Percentiles rank a stretch among this genome's conserved stretches.
phyloP scores from a whole-genome alignment of 1,140 invertebrate genomes.

The Drosophila sucinea region DNA sequence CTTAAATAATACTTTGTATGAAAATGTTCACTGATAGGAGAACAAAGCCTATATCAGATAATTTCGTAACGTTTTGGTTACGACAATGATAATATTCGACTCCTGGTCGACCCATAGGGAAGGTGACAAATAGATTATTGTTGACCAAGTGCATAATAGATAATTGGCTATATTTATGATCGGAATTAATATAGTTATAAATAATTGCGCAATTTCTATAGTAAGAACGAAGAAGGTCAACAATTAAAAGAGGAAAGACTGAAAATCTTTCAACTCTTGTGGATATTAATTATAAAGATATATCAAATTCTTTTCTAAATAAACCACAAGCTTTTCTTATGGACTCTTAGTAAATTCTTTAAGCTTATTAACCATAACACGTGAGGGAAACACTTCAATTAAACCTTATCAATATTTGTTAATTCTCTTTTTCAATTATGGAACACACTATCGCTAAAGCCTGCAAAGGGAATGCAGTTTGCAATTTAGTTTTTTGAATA shows the following conservation, averaged over 20 bases:
- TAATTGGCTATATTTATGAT: not conserved
- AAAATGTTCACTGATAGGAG: slow-evolving; percentile 10
- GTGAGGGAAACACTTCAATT: not conserved
- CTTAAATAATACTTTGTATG: too few species aligned
- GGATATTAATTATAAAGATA: too few species aligned
- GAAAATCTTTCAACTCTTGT: too few species aligned
- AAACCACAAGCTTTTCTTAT: too few species aligned
- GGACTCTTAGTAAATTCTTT: too few species aligned
- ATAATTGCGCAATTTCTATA: not conserved
- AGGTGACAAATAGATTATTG: slow-evolving; percentile 21
- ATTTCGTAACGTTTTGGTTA: slow-evolving; percentile 11
- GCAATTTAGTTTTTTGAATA: slow-evolving; percentile 55
- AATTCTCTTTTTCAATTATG: slow-evolving; percentile 33
- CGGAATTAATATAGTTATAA: not conserved
- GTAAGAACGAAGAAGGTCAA: not conserved
- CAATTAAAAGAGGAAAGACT: not conserved
- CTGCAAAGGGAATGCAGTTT: not conserved
- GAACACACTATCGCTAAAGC: slow-evolving; percentile 27
- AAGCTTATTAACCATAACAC: not conserved
- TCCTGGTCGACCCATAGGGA: slow-evolving; percentile 15
- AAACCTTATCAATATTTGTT: slow-evolving; percentile 39
- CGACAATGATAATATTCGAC: not conserved
- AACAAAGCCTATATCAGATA: slow-evolving; percentile 2
- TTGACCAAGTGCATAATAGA: slow-evolving; percentile 8
- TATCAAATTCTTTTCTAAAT: too few species aligned